Base-by-base conservation (phyloP, 1,140 invertebrate species). In the Dysdera silvatica region DNA sequence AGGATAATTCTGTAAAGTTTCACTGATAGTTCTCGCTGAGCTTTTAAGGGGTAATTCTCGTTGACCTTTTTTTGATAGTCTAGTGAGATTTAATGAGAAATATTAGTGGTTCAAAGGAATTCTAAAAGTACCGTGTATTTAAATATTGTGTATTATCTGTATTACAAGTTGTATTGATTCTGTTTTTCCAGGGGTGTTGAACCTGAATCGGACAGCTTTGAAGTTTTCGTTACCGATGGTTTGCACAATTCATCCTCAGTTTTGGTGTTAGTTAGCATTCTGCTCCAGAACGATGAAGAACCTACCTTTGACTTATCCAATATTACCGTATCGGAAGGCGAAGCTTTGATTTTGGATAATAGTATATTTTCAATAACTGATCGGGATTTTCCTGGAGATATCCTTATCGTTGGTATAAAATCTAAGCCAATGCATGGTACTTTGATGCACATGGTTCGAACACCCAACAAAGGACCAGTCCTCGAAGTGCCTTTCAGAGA, bases 161-260 rank as follows among this genome's bases (percentile, higher is more conserved):
- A 37, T 37, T 37, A n/a, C 35, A 37, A 14, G 1, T 37, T 37
- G 12, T 14, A 37, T 37, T 37, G n/a, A n/a, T 18, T 48, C 16
- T 33, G 53, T 4, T 48, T 31, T 65, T 65, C 16, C 20, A 65
- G 63, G 23, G 35, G 29, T 20, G 49, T 65, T 28, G 63, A 65
- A 55, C 63, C 63, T 20, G 63, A 65, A 41, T 59, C 63, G 16
- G 63, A 65, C 49, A 51, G 35, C 26, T 65, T 65, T 54, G 57
- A 60, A 56, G 52, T 65, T 2, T 60, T 48, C 41, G 56, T 65
- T 3, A 47, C 63, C 29, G 63, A 65, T 55, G 63, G 63, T 29
- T 40, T 60, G 26, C 57, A 60, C 29, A 65, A 65, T 53, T 60
- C 63, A 16, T 48, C 56, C 14, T 29, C 51, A 48, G 57, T 65